A percentile compares a stretch with the other conserved stretches of the same genome.
Evolutionary conservation across 2,797 vertebrate species (phyloP).

Genomic region (Anguilla marmorata): DNA sequence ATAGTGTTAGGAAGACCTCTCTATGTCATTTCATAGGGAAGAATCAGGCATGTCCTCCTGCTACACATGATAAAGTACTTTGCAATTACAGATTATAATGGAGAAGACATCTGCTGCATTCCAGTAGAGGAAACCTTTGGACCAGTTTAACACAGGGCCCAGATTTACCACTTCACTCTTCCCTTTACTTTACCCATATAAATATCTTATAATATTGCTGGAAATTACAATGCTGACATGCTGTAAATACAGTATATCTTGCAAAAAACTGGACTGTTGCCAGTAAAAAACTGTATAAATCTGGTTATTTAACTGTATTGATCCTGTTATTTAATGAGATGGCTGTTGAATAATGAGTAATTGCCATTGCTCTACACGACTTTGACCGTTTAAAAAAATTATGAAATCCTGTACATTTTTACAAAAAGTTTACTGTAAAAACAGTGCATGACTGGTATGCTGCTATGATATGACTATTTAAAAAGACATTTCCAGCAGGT

Average conservation of each 20-base stretch:
- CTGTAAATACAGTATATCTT: not conserved
- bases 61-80: not conserved
- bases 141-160: not conserved
- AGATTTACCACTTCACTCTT: not conserved
- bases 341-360: no score
- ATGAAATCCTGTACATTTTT: no score
- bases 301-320: no score
- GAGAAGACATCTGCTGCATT: not conserved
- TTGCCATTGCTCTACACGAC: no score
- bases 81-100: not conserved
- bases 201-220: not conserved
- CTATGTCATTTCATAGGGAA: no score
- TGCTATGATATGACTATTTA: not conserved
- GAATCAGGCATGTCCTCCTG: not conserved
- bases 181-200: not conserved
- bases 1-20: no score
- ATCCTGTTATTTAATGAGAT: no score
- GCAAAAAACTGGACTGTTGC: not conserved
- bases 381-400: no score
- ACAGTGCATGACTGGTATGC: no score
- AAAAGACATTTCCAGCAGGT: not conserved
- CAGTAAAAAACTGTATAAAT: not conserved
- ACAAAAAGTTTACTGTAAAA: no score
- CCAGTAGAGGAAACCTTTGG: not conserved
- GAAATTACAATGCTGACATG: not conserved